Evolutionary conservation across 2,797 vertebrate genomes (phyloP), one percentile per base, ranked within the genome.

Genomic region (Lagocephalus sceleratus): DNA sequence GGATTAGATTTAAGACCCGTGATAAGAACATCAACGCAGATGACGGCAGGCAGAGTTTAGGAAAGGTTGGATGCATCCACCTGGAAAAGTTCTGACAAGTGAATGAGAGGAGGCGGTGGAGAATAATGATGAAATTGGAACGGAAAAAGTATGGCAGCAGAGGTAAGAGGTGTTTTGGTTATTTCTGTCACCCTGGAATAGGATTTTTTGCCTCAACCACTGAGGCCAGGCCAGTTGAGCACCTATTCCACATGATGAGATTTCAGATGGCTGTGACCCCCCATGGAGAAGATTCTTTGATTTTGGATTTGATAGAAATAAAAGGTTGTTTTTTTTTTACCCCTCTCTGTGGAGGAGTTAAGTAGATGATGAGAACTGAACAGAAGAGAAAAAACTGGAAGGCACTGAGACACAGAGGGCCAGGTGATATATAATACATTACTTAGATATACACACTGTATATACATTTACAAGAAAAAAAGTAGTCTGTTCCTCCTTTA

Each of bases 231-330:
- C 54, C 68, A 63, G 61, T 80, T 68, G 73, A 85, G 65, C 66
- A 74, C 72, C 71, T 73, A 76, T 84, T 85, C 74, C 76, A 69
- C 73, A 80, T 79, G 75, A 83, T 82, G 76, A 77, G 78, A 85
- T 81, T 84, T 61, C 72, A 66, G 67, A 59, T 65, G 60, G 66
- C 61, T 63, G 44, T 20, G 23, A 63, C 71, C 63, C 78, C 73
- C 73, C 63, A 2, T n/a, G 63, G 76, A 75, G 60, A 32, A 23
- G 54, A 1, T 52, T 61, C 60, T 44, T 70, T 84, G 79, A 86
- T 86, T 81, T 76, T 38, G 62, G 54, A 47, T 84, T 76, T 72
- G 77, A 85, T 76, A 69, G 58, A 54, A 60, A 49, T 63, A 69
- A 63, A 52, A 44, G 21, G 45, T 29, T 19, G 9, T 15, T 17